phyloP scores from a whole-genome alignment of 2,113 vertebrate species.

The Caranx ignobilis region DNA sequence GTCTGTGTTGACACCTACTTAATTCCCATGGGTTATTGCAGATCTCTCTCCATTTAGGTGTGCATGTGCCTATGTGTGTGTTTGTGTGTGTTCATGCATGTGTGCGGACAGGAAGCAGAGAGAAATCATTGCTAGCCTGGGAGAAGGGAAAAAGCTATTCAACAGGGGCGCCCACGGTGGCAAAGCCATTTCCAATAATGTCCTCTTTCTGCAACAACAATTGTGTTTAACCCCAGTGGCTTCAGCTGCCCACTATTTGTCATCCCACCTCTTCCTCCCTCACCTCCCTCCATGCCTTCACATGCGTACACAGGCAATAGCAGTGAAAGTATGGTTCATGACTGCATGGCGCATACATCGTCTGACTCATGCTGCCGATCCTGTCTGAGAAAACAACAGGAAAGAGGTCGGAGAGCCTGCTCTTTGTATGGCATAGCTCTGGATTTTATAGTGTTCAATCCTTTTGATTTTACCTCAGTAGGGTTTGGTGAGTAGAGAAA shows the following conservation, averaged over 20 bases:
- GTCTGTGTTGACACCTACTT: constrained; percentile 70
- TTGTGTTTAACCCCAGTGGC: constrained; percentile 85
- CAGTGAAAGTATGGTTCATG: constrained; percentile 48
- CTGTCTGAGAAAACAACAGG: constrained; percentile 23
- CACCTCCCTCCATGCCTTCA: constrained; percentile 54
- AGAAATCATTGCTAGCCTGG: constrained; percentile 75
- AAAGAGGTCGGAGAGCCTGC: constrained; percentile 22
- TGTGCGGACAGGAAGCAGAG: constrained; percentile 43
- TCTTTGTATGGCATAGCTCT: not conserved
- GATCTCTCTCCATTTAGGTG: constrained; percentile 55
- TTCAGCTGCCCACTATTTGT: constrained; percentile 82
- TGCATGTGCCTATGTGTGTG: constrained; percentile 21
- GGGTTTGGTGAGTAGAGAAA: not conserved
- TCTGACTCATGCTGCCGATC: constrained; percentile 41
- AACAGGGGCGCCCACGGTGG: constrained; percentile 77
- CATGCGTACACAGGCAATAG: constrained; percentile 58
- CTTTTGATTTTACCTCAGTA: constrained; percentile 4
- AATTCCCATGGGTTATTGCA: constrained; percentile 68
- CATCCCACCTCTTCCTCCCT: constrained; percentile 74
- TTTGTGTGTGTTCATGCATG: constrained; percentile 20
- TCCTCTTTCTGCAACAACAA: constrained; percentile 84
- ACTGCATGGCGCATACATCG: constrained; percentile 46
- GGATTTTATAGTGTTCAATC: constrained; percentile 19
- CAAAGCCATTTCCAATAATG: constrained; percentile 87
- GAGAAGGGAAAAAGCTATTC: constrained; percentile 79